Evolutionary conservation across 2,113 vertebrate genomes (phyloP).

Genomic region (Pachypanchax playfairii): DNA sequence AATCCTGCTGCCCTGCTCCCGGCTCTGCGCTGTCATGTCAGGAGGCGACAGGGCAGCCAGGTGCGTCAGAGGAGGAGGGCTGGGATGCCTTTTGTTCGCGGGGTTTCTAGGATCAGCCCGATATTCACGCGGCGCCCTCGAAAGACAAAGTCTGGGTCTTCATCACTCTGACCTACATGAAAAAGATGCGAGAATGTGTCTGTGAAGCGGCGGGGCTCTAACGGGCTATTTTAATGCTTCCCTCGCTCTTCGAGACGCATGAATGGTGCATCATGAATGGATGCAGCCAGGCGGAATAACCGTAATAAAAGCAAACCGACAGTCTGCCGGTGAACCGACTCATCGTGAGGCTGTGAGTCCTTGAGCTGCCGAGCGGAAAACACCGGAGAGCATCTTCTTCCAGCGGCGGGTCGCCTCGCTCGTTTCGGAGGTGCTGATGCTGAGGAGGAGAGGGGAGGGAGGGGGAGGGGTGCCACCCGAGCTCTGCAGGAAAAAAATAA

Average conservation of each 20-base stretch:
- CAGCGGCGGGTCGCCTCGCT: conserved; percentile 61
- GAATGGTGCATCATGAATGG: conserved; percentile 75
- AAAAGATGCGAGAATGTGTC: conserved; percentile 31
- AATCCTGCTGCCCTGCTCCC: conserved; percentile 73
- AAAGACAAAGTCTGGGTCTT: conserved; percentile 49
- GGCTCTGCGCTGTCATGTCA: conserved; percentile 82
- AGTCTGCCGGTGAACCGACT: conserved; percentile 5
- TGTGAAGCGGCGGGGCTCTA: neutral
- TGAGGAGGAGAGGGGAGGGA: conserved; percentile 51
- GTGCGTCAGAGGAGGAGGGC: conserved; percentile 72
- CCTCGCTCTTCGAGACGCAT: conserved; percentile 62
- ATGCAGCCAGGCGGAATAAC: conserved; percentile 51
- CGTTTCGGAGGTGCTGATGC: conserved; percentile 79
- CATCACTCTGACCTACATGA: conserved; percentile 65
- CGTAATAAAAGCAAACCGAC: conserved; percentile 34
- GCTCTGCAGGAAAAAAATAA: conserved; percentile 58
- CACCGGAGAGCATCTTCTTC: conserved; percentile 53
- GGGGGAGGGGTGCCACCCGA: conserved; percentile 73
- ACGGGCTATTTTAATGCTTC: conserved; percentile 43
- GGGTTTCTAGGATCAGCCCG: conserved; percentile 52
- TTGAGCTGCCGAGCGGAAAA: conserved; percentile 21
- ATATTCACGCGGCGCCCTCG: conserved; percentile 64
- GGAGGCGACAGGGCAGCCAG: conserved; percentile 76
- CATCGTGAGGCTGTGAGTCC: neutral
- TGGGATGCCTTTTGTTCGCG: conserved; percentile 72